Evolutionary conservation across 2,797 vertebrate species (phyloP), one percentile per base, ranked within the genome.

Genomic region (Sarcophilus harrisii): DNA sequence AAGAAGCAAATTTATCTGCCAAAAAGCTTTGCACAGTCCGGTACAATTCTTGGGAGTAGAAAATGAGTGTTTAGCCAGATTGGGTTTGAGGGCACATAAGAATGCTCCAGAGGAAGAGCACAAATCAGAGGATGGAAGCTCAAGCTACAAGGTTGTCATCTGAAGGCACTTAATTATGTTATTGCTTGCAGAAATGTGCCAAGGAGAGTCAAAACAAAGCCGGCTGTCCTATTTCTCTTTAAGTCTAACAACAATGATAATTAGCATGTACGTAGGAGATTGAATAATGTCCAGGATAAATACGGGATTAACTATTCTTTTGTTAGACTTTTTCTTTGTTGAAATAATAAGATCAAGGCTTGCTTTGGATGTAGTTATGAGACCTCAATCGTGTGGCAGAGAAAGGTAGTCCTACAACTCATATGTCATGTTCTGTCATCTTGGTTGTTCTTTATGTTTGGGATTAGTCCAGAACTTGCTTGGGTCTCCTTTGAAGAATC

Each of bases 221-320:
- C 96, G 94, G 98, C 93, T 98, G 96, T 98, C 96, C 96, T 95
- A 92, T 92, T 95, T 96, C 98, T 98, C 96, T 97, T 96, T 98
- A 98, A 97, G 93, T 97, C 95, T 97, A 96, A 95, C 96, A 98
- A 97, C 98, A 97, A 98, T 96, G 97, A 96, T 98, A 98, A 98
- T 98, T 98, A 98, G 97, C 96, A 97, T 95, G 95, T 97, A 97
- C 96, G 59, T 94, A 93, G 96, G 98, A 98, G 98, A 98, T 97
- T 98, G 97, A 98, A 98, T 98, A 98, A 98, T 96, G 98, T 90
- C 97, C 97, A 91, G 97, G 98, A 92, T 93, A 98, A 97, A 97
- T 97, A 98, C 97, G 98, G 96, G 97, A 94, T 93, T 98, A 98
- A 98, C 97, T 98, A 98, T 98, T 98, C 96, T 96, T 96, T 97